Percentiles rank a stretch among this genome's conserved stretches.
phyloP scores from a whole-genome alignment of 2,888 invertebrate genomes.

The Phengaris arion region DNA sequence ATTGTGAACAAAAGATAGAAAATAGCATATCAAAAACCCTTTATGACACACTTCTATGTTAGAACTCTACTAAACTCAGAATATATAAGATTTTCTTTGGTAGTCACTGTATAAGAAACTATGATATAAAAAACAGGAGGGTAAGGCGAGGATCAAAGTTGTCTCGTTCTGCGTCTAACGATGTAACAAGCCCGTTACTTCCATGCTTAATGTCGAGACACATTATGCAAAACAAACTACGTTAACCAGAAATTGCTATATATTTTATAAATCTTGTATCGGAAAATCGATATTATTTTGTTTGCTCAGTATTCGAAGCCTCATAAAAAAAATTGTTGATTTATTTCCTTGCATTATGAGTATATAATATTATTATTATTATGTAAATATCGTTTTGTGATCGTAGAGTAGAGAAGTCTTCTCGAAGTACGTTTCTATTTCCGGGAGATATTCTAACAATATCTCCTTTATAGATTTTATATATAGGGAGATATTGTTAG shows the following conservation, averaged over 20 bases:
- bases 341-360: not conserved
- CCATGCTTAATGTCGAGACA: not conserved
- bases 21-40: not conserved
- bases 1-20: no score
- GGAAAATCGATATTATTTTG: not conserved
- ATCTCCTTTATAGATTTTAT: no score
- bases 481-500: not conserved
- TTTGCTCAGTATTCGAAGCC: not conserved
- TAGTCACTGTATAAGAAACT: not conserved
- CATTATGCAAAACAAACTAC: conserved; percentile 10
- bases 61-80: not conserved
- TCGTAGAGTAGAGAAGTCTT: not conserved
- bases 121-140: not conserved
- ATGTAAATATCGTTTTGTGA: not conserved
- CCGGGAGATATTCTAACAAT: not conserved
- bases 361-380: not conserved
- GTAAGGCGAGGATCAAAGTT: not conserved
- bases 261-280: not conserved
- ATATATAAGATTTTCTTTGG: not conserved
- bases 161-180: not conserved
- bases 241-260: not conserved
- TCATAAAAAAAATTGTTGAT: not conserved
- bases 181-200: not conserved
- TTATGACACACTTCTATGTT: not conserved
- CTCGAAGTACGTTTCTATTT: not conserved